Evolutionary conservation across 23 tunicate species (phyloP), one percentile per base, ranked within the genome.

Genomic region (Pegea sp.): DNA sequence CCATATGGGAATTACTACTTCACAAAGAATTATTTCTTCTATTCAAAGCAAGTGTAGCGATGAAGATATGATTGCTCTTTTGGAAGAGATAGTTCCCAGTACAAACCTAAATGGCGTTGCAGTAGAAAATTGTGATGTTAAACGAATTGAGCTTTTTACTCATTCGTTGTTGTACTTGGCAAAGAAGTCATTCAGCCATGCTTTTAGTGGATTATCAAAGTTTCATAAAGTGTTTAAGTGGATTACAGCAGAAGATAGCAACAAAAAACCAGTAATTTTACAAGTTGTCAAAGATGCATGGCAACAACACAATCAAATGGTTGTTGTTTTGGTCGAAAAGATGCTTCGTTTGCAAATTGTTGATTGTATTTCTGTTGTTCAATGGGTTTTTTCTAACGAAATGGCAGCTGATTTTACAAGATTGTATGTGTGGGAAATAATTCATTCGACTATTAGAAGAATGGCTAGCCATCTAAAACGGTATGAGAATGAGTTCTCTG

Each of bases 121-220:
- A 31, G 7, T 31, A 3, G 30, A 29, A 7, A 22, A 29, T 19
- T 51, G 31, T 25, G 8, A 28, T 59, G 16, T 58, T 13, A 60
- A 60, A 26, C 55, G 95, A 29, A 66, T 91, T 2, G 90, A 91
- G 16, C 64, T 77, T 11, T 68, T 91, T 52, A 33, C 79, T 61
- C 93, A 91, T 33, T 81, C 92, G 0, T 16, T 91, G 44, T 48
- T 91, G 28, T 70, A 51, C 42, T 38, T 91, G 52, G 90, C 99
- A 58, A 77, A 72, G 30, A 91, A 91, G 48, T 78, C 99, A 0
- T 91, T 91, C 74, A 78, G 93, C 50, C 99, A 91, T 63, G 78
- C 99, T 1, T 91, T 89, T 58, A 66, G 86, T 58, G 99, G 86
- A 31, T 23, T 76, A 53, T 65, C 65, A 24, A 76, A 76, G 48